Base-by-base conservation (phyloP, 2,113 vertebrate species). In the Rhegmatorhina hoffmannsi region DNA sequence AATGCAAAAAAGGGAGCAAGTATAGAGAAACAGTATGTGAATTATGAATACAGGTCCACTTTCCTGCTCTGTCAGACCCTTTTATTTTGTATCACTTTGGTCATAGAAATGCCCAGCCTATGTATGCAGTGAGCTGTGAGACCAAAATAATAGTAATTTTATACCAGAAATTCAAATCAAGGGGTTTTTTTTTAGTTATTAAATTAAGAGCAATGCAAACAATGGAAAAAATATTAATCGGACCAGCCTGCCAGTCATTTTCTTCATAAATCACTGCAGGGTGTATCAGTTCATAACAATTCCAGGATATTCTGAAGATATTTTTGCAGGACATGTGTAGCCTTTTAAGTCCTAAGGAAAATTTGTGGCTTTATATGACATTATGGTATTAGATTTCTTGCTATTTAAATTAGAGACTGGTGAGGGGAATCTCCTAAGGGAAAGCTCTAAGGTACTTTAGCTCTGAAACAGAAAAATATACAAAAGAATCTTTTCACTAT, bases 381-480 rank as follows among this genome's bases (percentile, higher is more conserved):
- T 23, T 59, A 84, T 20, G 18, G 15, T 60, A 56, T 60, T 77
- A 64, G 38, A 81, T 46, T 82, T 82, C 28, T 79, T 66, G 56
- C 1, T 3, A 66, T 73, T 91, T 69, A 63, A 85, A 87, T 0
- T 47, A 19, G 66, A 6, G 6, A 81, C 12, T 58, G 23, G 21
- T 28, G 11, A 82, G 18, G 12, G 5, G 17, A 84, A 78, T 79
- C 9, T 56, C 75, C 17, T 73, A 58, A 69, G 10, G 10, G 9
- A 92, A 92, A 73, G 28, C 34, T 84, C 60, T 59, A 60, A 89
- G 34, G 52, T 59, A 87, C 33, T 77, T 92, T 44, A 75, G 31
- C 17, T 40, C 52, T 78, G 53, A 87, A 89, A 75, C 3, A 60
- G n/a, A 79, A 85, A 18, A 94, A 53, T 60, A 82, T 82, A 64